Conservation (phyloP, 2,113 vertebrate genomes). For the Rhinoderma darwinii region DNA sequence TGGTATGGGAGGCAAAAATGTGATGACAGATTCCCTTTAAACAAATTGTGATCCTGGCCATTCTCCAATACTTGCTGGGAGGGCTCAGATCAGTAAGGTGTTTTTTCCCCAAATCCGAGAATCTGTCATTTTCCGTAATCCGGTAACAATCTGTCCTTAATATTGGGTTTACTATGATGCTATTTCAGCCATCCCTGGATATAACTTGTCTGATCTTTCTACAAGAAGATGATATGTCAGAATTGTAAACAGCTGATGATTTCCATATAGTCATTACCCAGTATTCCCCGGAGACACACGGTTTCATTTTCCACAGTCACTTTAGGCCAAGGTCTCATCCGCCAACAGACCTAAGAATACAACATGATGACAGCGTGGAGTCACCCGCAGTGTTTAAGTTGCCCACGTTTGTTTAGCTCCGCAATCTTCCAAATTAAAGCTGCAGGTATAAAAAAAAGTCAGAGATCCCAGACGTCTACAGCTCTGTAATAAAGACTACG, state of each 20-base stretch:
- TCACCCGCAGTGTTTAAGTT: not conserved
- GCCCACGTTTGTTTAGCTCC: not conserved
- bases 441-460: too few relatives aligned
- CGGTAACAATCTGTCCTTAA: not conserved
- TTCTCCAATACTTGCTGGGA: too few relatives aligned
- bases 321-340: not conserved
- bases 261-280: not conserved
- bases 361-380: not conserved
- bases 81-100: too few relatives aligned
- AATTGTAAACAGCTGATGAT: not conserved
- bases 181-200: too few relatives aligned
- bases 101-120: too few relatives aligned
- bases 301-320: not conserved
- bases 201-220: not conserved
- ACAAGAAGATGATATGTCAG: not conserved
- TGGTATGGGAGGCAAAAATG: too few relatives aligned
- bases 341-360: not conserved
- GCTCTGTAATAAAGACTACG: too few relatives aligned
- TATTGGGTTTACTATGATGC: not conserved
- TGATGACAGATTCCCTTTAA: too few relatives aligned
- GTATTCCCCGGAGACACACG: not conserved
- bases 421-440: not conserved
- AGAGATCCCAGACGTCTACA: too few relatives aligned
- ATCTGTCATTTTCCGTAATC: too few relatives aligned
- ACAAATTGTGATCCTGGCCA: too few relatives aligned